Evolutionary conservation across 2,888 invertebrate species (phyloP), one percentile per base, ranked within the genome.

Genomic region (Melanostoma mellinum): DNA sequence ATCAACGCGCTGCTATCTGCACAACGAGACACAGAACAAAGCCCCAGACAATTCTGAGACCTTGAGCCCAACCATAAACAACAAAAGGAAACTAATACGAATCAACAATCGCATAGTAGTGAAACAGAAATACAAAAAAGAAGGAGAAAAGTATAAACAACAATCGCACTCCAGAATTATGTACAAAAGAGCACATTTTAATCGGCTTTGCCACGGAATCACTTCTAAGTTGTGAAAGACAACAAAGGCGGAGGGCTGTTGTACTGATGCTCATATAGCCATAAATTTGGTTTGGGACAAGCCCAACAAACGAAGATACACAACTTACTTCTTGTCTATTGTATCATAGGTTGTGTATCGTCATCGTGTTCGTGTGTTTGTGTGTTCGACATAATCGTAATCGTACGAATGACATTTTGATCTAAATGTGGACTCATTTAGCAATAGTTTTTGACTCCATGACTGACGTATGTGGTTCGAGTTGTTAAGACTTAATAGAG

Each of bases 1-100:
- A 71, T 67, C 77, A 82, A 58, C 44, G 52, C 75, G 36, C 33
- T 46, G 10, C 71, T 60, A 71, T 69, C 79, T 76, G 48, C 61
- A 71, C 53, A 6, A 20, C 8, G 46, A 58, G 32, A 58, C 8
- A 52, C 52, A 68, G 65, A 76, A 74, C 84, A 84, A 79, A 74
- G 79, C 58, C 38, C 74, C 84, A 84, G 84, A 84, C 84, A 53
- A 53, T 33, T 69, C 53, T 79, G 60, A 79, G 79, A 84, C 78
- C 84, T 84, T 84, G 84, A 84, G 79, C 79, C 50, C 32, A 73
- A 71, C n/a, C 65, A 56, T 42, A 61, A 40, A 52, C 61, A 76
- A 58, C 76, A 80, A 80, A 79, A 63, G 58, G 65, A 61, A 69
- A 46, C 58, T 36, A 73, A 44, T 36, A 56, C 5, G 40, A 8